A percentile compares a stretch with the other conserved stretches of the same genome.
Evolutionary conservation across 2,797 vertebrate species (phyloP).

Genomic region (Sarcoramphus papa): DNA sequence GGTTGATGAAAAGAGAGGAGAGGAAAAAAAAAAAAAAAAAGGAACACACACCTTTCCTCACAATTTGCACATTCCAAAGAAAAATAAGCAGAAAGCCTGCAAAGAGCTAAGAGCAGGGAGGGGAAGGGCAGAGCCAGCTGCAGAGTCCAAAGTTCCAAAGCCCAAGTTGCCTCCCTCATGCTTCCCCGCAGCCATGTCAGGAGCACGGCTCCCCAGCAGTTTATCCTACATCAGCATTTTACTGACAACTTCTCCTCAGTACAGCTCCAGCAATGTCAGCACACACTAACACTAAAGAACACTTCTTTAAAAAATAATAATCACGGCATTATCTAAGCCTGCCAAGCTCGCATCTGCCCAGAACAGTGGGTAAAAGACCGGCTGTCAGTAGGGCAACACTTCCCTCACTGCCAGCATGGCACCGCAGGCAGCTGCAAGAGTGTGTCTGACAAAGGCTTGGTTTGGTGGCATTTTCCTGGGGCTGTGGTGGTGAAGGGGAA

Average conservation of each 20-base stretch:
- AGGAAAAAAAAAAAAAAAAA: rapidly evolving
- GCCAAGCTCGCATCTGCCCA: background rate
- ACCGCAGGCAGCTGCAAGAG: background rate
- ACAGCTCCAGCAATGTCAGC: background rate
- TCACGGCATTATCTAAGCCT: background rate
- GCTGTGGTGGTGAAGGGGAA: background rate
- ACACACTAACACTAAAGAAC: background rate
- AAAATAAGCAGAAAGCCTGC: background rate
- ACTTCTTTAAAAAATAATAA: background rate
- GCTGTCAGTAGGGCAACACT: background rate
- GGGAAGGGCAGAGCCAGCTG: background rate
- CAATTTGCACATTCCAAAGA: background rate
- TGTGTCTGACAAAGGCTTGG: rapidly evolving
- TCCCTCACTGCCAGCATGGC: background rate
- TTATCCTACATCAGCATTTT: background rate
- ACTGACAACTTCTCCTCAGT: background rate
- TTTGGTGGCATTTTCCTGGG: background rate
- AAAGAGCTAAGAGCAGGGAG: background rate
- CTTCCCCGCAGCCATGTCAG: background rate
- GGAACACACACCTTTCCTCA: background rate
- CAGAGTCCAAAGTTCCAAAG: background rate
- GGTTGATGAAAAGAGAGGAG: background rate
- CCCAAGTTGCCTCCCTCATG: background rate
- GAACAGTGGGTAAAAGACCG: background rate
- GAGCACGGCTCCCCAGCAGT: rapidly evolving